Percentiles rank a stretch among this genome's conserved stretches.
These are phyloP conservation scores for Caerostris darwini DNA, from an alignment of 1,140 invertebrate genomes.

Conservation along the genomic window DNA sequence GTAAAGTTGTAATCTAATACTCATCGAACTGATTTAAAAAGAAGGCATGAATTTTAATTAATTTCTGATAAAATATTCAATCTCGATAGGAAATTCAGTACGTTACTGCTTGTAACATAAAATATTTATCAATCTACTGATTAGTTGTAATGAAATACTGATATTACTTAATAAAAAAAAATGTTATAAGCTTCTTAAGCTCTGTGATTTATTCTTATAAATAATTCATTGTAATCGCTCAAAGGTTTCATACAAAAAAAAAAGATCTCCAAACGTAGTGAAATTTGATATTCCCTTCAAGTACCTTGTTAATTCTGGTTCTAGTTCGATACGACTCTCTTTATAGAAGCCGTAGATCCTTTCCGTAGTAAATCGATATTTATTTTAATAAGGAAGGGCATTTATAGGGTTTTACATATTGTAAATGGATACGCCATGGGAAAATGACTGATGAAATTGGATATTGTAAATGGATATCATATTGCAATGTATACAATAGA, in stretches of 20 bases:
- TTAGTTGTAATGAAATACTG: neutral
- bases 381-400: neutral
- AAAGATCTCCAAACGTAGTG: neutral
- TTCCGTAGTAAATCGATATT: neutral
- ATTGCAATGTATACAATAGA: too few species aligned
- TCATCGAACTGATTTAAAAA: too few species aligned
- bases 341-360: conserved; percentile 1
- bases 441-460: neutral
- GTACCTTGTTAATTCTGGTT: neutral
- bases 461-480: too few species aligned
- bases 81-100: too few species aligned
- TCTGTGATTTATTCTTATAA: neutral
- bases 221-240: neutral
- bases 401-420: neutral
- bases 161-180: neutral
- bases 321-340: neutral
- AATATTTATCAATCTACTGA: neutral
- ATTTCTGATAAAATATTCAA: too few species aligned
- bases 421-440: neutral
- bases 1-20: too few species aligned
- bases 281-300: neutral
- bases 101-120: neutral
- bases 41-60: too few species aligned
- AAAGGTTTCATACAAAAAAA: neutral
- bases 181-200: neutral